These are phyloP conservation scores for Molanna angustata DNA, from an alignment of 2,888 invertebrate genomes.

Conservation along the genomic window DNA sequence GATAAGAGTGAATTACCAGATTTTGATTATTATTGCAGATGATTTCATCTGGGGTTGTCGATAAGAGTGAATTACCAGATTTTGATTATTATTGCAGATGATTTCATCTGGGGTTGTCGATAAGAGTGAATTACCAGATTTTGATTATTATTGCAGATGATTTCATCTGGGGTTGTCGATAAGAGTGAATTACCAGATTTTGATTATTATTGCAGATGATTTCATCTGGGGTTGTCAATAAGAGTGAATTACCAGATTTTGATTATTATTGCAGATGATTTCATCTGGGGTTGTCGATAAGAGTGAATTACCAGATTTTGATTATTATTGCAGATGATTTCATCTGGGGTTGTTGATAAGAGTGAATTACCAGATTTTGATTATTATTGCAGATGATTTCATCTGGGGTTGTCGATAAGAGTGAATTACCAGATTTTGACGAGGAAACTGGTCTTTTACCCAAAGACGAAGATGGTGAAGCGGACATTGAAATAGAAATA, in stretches of 20 bases:
- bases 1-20: no score
- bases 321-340: slow-evolving; percentile 73
- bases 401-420: slow-evolving; percentile 87
- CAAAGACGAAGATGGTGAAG: slow-evolving; percentile 91
- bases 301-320: slow-evolving; percentile 95
- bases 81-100: no score
- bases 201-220: no score
- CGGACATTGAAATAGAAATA: slow-evolving; percentile 96
- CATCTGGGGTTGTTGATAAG: slow-evolving; percentile 87
- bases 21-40: no score
- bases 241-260: neutral
- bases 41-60: no score
- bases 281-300: slow-evolving; percentile 89
- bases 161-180: no score
- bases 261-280: slow-evolving; percentile 65
- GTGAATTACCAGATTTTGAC: slow-evolving; percentile 96
- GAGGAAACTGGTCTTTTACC: slow-evolving; percentile 92
- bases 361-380: slow-evolving; percentile 97
- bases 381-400: slow-evolving; percentile 71
- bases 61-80: no score
- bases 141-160: no score
- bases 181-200: no score
- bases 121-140: no score
- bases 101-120: no score
- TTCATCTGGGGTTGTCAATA: no score